A percentile compares a stretch with the other conserved stretches of the same genome.
Evolutionary conservation across 2,888 invertebrate genomes (phyloP).

Genomic region (Trichogramma evanescens): DNA sequence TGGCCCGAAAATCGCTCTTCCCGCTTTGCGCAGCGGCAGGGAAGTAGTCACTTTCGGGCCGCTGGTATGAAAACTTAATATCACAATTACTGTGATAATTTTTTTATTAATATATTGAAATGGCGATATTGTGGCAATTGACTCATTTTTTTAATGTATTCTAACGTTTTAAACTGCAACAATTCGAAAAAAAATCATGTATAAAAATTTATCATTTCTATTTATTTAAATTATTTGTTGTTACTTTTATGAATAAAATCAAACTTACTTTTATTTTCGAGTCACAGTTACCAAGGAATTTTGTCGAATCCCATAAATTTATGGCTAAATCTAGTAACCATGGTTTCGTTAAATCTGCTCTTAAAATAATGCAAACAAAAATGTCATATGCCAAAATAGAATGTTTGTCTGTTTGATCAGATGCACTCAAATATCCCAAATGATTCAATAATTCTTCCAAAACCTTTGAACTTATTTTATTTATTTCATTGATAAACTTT

Average conservation of each 20-base stretch:
- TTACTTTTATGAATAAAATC: not conserved
- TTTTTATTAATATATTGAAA: conserved; percentile 35
- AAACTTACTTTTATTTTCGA: conserved; percentile 48
- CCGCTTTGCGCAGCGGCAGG: too few relatives aligned
- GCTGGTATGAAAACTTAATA: conserved; percentile 6
- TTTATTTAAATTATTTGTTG: not conserved
- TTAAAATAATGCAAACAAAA: conserved; percentile 60
- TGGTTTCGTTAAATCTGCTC: conserved; percentile 58
- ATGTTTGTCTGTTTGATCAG: conserved; percentile 62
- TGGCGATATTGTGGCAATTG: conserved; percentile 34
- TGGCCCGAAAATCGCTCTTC: too few relatives aligned
- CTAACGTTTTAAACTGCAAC: conserved; percentile 36
- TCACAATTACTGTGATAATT: conserved; percentile 29
- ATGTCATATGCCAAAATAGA: conserved; percentile 68
- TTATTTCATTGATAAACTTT: conserved; percentile 75
- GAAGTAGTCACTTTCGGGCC: too few relatives aligned
- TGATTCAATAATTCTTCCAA: conserved; percentile 71
- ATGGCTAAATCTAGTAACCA: conserved; percentile 62
- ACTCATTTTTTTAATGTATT: conserved; percentile 38
- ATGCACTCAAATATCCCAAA: conserved; percentile 58
- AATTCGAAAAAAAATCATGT: not conserved
- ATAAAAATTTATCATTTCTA: not conserved
- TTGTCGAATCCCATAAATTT: conserved; percentile 76
- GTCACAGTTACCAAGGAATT: conserved; percentile 58
- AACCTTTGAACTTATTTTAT: conserved; percentile 68